These are phyloP conservation scores for Zaprionus inermis DNA, from an alignment of 1,140 invertebrate species.

Conservation along the genomic window DNA sequence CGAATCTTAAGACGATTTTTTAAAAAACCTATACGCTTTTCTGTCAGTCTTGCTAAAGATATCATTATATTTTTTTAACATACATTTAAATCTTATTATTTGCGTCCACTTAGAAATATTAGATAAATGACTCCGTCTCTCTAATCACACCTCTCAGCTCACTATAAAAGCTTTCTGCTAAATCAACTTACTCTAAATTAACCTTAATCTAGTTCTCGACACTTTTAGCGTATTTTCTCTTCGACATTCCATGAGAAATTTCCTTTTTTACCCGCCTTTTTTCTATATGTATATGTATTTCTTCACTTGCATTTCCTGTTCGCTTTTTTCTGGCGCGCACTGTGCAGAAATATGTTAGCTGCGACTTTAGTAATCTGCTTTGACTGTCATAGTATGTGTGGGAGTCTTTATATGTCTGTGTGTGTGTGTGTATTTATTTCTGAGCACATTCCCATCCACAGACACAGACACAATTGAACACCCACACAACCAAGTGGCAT, in stretches of 20 bases:
- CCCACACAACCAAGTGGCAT: slow-evolving; percentile 33
- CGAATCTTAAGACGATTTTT: background rate
- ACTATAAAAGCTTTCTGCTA: no score
- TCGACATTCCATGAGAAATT: background rate
- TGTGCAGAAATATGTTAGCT: slow-evolving; percentile 72
- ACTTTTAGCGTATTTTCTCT: slow-evolving; percentile 12
- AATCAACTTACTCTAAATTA: background rate
- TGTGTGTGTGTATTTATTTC: background rate
- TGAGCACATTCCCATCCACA: background rate
- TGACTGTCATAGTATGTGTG: slow-evolving; percentile 22
- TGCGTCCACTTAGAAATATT: no score
- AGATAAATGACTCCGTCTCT: no score
- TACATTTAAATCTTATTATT: no score
- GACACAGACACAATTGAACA: slow-evolving; percentile 9
- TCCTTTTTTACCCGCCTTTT: slow-evolving; percentile 27
- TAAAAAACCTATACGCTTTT: background rate
- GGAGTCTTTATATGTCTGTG: slow-evolving; percentile 3
- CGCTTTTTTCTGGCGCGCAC: slow-evolving; percentile 33
- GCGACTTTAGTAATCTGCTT: slow-evolving; percentile 77
- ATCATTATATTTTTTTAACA: background rate
- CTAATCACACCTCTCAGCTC: no score
- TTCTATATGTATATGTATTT: slow-evolving; percentile 27
- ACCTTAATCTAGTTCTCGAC: background rate
- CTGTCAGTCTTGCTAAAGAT: background rate
- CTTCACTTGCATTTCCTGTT: slow-evolving; percentile 56